Percentiles rank a stretch among this genome's conserved stretches.
Evolutionary conservation across 2,113 vertebrate species (phyloP).

Genomic region (Ahaetulla prasina): DNA sequence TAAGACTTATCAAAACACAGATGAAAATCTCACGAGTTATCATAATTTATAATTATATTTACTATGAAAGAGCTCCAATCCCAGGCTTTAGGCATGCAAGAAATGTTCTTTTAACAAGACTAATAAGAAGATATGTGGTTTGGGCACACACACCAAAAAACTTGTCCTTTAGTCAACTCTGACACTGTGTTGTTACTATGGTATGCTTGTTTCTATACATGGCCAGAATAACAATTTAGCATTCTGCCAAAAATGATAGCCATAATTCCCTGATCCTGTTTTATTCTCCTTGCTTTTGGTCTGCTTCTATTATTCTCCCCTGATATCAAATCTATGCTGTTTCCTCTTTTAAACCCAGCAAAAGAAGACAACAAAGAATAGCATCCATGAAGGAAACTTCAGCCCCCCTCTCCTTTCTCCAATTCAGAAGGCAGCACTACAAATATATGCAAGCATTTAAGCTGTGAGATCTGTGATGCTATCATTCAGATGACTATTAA

Average conservation of each 20-base stretch:
- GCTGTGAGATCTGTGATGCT: background rate
- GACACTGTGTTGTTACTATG: background rate
- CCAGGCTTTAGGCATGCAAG: constrained; percentile 4
- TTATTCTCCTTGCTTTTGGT: background rate
- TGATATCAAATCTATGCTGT: background rate
- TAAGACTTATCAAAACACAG: background rate
- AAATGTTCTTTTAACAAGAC: background rate
- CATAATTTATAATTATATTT: constrained; percentile 6
- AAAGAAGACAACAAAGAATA: background rate
- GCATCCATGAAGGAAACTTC: background rate
- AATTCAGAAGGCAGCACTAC: background rate
- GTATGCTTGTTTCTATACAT: background rate
- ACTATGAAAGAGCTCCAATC: background rate
- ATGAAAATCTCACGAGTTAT: background rate
- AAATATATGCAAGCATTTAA: background rate
- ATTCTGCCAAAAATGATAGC: background rate
- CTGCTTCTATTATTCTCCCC: background rate
- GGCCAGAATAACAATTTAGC: background rate
- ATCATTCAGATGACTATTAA: background rate
- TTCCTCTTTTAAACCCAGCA: background rate
- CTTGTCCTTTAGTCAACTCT: background rate
- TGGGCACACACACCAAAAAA: background rate
- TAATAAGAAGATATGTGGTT: background rate
- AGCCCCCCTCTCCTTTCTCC: background rate
- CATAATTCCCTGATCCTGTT: background rate